Percentiles rank a stretch among this genome's conserved stretches.
phyloP scores from a whole-genome alignment of 1,140 invertebrate species.

The Drosophila littoralis region DNA sequence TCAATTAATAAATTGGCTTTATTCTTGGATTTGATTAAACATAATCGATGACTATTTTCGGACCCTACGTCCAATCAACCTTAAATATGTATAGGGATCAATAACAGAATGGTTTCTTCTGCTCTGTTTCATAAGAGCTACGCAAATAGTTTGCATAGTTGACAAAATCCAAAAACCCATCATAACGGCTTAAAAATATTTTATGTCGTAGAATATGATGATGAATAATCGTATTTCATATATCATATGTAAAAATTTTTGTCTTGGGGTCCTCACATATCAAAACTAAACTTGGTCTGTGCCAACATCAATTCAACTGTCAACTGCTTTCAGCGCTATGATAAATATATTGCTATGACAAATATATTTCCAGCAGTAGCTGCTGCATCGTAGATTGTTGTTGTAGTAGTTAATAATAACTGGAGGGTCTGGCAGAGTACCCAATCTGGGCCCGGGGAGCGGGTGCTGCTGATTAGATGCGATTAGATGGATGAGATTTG shows the following conservation, averaged over 20 bases:
- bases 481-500: conserved; percentile 74
- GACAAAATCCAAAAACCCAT: too few species aligned
- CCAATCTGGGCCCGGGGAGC: conserved; percentile 6
- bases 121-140: too few species aligned
- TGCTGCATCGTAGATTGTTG: not conserved
- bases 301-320: not conserved
- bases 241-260: not conserved
- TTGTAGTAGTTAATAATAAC: not conserved
- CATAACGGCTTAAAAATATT: too few species aligned
- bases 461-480: conserved; percentile 62
- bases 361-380: not conserved
- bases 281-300: not conserved
- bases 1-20: too few species aligned
- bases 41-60: too few species aligned
- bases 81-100: too few species aligned
- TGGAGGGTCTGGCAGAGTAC: not conserved
- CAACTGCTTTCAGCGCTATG: conserved; percentile 2
- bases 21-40: too few species aligned
- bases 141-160: too few species aligned
- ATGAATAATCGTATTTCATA: not conserved
- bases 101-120: too few species aligned
- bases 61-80: too few species aligned
- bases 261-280: not conserved
- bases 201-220: too few species aligned
- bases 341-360: conserved; percentile 25